Percentiles rank a stretch among this genome's conserved stretches.
These are phyloP conservation scores for Serinus canaria DNA, from an alignment of 2,113 vertebrate genomes.

Conservation along the genomic window DNA sequence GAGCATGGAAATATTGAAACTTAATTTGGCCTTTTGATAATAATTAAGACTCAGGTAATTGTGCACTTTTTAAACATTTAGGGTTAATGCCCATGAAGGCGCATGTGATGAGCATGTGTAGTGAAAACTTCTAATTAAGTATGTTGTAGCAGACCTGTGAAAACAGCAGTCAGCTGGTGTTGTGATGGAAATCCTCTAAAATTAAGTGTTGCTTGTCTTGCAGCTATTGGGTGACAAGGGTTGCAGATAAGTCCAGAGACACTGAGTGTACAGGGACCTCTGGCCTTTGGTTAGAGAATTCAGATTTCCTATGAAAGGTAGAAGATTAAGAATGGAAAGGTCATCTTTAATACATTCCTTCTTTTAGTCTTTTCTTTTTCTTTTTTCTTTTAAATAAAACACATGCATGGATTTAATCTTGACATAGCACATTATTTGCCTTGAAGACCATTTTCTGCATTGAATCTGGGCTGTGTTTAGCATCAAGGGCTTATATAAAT, in stretches of 20 bases:
- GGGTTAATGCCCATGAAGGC: not conserved
- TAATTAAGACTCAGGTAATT: not conserved
- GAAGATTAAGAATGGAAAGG: not conserved
- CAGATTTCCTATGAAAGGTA: not conserved
- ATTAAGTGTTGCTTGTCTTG: not conserved
- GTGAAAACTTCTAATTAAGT: not conserved
- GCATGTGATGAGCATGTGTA: not conserved
- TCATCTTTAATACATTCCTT: not conserved
- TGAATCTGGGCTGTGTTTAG: not conserved
- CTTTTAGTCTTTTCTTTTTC: not conserved
- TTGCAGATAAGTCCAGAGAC: not conserved
- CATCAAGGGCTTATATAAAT: not conserved
- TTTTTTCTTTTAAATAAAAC: not conserved
- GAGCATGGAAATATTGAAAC: not conserved
- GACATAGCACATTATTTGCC: not conserved
- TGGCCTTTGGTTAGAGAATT: constrained; percentile 6
- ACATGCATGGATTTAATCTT: not conserved
- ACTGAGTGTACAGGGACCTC: not conserved
- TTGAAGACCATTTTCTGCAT: not conserved
- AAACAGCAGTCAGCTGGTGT: not conserved
- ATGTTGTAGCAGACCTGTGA: not conserved
- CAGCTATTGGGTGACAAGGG: not conserved
- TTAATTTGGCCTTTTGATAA: not conserved
- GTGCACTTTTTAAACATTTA: not conserved
- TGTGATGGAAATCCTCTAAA: not conserved